Evolutionary conservation across 2,797 vertebrate species (phyloP).

Genomic region (Cottoperca gobio): DNA sequence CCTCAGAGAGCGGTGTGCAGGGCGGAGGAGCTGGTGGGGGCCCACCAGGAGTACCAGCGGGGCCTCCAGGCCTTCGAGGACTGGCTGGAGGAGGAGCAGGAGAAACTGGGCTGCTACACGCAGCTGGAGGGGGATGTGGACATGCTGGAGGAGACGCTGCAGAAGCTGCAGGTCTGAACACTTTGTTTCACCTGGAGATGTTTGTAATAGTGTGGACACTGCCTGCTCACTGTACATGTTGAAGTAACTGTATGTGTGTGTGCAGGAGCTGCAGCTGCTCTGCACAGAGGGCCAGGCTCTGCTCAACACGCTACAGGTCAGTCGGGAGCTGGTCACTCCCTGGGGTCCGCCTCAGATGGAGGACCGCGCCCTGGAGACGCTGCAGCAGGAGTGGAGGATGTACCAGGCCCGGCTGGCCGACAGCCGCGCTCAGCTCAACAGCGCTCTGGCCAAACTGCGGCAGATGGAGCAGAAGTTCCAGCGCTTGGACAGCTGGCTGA

Average conservation of each 20-base stretch:
- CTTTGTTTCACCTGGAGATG: too few species aligned
- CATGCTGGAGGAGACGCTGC: slow-evolving; percentile 88
- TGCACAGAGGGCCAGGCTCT: slow-evolving; percentile 93
- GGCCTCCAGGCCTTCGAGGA: slow-evolving; percentile 91
- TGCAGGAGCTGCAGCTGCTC: slow-evolving; percentile 90
- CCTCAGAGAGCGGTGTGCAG: slow-evolving; percentile 89
- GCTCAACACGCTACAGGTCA: slow-evolving; percentile 86
- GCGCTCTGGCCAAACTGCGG: slow-evolving; percentile 87
- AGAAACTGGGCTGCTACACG: slow-evolving; percentile 88
- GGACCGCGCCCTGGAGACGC: slow-evolving; percentile 90
- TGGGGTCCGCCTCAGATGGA: slow-evolving; percentile 93
- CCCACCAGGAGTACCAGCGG: slow-evolving; percentile 93
- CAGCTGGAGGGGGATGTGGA: slow-evolving; percentile 90
- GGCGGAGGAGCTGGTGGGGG: slow-evolving; percentile 89
- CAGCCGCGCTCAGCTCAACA: slow-evolving; percentile 88
- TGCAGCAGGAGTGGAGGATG: slow-evolving; percentile 92
- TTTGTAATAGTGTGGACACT: too few species aligned
- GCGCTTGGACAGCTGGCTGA: slow-evolving; percentile 93
- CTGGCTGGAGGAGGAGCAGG: slow-evolving; percentile 94
- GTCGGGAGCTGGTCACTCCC: slow-evolving; percentile 90
- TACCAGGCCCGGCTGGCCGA: slow-evolving; percentile 92
- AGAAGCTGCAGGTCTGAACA: slow-evolving; percentile 91
- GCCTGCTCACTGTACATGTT: too few species aligned
- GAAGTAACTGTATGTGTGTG: too few species aligned
- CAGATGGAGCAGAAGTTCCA: slow-evolving; percentile 93